Evolutionary conservation across 2,888 invertebrate genomes (phyloP).

Genomic region (Lasioglossum oenotherae): DNA sequence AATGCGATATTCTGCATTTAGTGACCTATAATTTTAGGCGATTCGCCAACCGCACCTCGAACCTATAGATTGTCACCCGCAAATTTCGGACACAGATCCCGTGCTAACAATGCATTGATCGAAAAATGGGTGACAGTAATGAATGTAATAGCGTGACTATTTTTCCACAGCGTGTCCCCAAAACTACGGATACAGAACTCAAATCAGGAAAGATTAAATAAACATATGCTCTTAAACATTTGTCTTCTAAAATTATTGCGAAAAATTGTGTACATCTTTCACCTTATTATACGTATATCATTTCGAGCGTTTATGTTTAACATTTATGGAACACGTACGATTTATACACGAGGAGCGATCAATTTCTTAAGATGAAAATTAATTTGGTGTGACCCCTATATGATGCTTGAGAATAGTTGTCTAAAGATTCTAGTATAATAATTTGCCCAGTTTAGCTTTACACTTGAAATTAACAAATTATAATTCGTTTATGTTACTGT

Average conservation of each 20-base stretch:
- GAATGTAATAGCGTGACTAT: not conserved
- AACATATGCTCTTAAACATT: not conserved
- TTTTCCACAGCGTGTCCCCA: constrained; percentile 2
- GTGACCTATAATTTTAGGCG: constrained; percentile 15
- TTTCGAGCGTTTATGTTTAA: not conserved
- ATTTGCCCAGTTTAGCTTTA: not conserved
- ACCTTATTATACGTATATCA: not conserved
- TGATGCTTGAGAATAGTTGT: not conserved
- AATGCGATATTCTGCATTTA: constrained; percentile 9
- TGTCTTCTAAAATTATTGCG: not conserved
- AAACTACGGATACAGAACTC: not conserved
- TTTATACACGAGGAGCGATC: not conserved
- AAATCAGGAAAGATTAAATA: not conserved
- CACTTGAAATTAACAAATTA: not conserved
- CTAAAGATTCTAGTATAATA: not conserved
- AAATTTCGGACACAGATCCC: not conserved
- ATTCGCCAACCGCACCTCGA: not conserved
- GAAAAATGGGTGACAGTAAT: not conserved
- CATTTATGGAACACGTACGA: not conserved
- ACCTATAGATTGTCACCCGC: not conserved
- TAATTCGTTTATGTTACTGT: not conserved
- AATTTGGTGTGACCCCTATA: not conserved
- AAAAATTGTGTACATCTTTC: not conserved
- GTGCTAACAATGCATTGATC: not conserved
- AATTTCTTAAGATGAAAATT: not conserved